Evolutionary conservation across 2,113 vertebrate genomes (phyloP).

Genomic region (Pluvialis apricaria): DNA sequence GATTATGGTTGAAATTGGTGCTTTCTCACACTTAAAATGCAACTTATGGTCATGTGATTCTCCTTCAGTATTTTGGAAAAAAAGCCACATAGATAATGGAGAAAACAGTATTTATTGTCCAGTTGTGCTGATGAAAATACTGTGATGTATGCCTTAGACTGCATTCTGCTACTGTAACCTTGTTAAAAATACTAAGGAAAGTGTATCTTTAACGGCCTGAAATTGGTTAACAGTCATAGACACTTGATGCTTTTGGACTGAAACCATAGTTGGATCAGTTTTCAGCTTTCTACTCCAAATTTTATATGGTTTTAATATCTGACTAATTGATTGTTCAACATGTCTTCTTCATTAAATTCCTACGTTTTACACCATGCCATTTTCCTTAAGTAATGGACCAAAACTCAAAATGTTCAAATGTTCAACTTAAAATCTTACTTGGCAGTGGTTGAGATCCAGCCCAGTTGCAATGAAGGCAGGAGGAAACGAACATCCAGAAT

Average conservation of each 20-base stretch:
- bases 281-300: not conserved
- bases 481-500: not conserved
- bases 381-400: not conserved
- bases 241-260: not conserved
- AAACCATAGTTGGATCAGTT: not conserved
- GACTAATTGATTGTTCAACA: not conserved
- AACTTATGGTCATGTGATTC: not conserved
- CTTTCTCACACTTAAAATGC: not conserved
- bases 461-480: not conserved
- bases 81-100: not conserved
- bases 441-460: not conserved
- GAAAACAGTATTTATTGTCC: not conserved
- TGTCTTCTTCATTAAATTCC: not conserved
- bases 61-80: not conserved
- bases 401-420: not conserved
- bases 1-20: not conserved
- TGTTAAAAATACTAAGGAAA: not conserved
- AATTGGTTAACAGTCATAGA: not conserved
- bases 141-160: not conserved
- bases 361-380: not conserved
- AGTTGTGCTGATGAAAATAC: not conserved
- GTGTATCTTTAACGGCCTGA: not conserved
- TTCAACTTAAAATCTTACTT: not conserved
- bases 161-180: not conserved
- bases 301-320: not conserved